Conservation (phyloP, 2,113 vertebrate species). For the Istiophorus platypterus region DNA sequence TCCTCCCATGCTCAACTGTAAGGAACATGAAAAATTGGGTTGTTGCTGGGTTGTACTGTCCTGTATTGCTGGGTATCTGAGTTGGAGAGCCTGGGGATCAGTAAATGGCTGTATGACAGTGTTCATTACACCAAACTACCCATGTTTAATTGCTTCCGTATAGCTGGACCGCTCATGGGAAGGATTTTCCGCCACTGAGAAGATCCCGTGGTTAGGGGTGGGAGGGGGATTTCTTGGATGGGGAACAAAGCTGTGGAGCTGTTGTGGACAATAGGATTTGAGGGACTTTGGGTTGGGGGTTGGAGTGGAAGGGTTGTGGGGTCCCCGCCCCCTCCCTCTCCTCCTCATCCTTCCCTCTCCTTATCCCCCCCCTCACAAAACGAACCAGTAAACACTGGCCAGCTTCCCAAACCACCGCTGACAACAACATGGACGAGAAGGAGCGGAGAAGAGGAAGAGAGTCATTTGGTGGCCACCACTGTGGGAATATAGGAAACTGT, state of each 20-base stretch:
- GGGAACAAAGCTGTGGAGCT: conserved; percentile 76
- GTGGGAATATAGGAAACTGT: conserved; percentile 85
- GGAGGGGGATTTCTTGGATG: conserved; percentile 68
- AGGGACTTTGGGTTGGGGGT: conserved; percentile 44
- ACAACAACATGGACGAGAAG: conserved; percentile 76
- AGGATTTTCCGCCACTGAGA: conserved; percentile 78
- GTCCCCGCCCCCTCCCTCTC: conserved; percentile 17
- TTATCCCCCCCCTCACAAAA: conserved; percentile 54
- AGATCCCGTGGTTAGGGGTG: conserved; percentile 47
- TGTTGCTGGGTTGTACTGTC: conserved; percentile 6
- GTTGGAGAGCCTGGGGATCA: conserved; percentile 65
- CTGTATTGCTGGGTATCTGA: conserved; percentile 27
- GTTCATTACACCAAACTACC: conserved; percentile 82
- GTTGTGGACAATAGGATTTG: conserved; percentile 53
- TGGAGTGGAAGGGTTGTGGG: conserved; percentile 24
- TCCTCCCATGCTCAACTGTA: not conserved
- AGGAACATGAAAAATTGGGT: not conserved
- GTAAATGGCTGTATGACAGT: conserved; percentile 78
- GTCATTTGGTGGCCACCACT: conserved; percentile 78
- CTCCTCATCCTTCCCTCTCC: conserved; percentile 10
- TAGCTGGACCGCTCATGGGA: conserved; percentile 73
- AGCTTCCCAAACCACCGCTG: conserved; percentile 78
- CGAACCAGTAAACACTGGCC: conserved; percentile 71
- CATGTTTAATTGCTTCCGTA: conserved; percentile 83
- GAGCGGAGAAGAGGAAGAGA: conserved; percentile 74